Evolutionary conservation across 2,113 vertebrate species (phyloP), one percentile per base, ranked within the genome.

Genomic region (Psettodes erumei): DNA sequence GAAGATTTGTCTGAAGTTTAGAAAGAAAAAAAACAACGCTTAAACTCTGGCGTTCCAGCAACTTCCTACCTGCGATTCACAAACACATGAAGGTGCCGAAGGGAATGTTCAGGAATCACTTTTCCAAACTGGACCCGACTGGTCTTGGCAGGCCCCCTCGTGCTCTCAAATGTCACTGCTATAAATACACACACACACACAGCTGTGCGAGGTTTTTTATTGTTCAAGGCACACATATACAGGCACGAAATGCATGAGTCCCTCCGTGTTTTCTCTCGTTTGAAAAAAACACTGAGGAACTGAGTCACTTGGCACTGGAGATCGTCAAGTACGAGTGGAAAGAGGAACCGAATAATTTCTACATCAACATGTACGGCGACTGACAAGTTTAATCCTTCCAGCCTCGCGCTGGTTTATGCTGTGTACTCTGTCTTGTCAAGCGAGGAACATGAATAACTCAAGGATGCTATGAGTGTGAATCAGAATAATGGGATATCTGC

Each of bases 141-240:
- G 47, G 60, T 54, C 43, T 55, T 0, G 50, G 40, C 74, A 71
- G 56, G 28, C 40, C 54, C n/a, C 54, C 45, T 73, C 37, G 6
- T 21, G n/a, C 35, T 75, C 74, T 89, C 80, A 86, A 84, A 88
- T 85, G 69, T 79, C 84, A 79, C 42, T n/a, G 28, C 83, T 87
- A 90, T 72, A 90, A 86, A 88, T 91, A 90, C 38, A 75, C 56
- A 71, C 59, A 70, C 32, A 55, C 3, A 65, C 35, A 38, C 55
- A 40, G 11, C 56, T 50, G 74, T 58, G 76, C 53, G 21, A 30
- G 56, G 13, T 56, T 77, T 61, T n/a, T 60, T 81, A 82, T 82
- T 83, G 73, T 83, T 83, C 33, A 70, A 64, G 51, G 42, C n/a
- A 40, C 21, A 54, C 1, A 25, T 23, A n/a, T 51, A 35, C 19